Conservation (phyloP, 1,140 invertebrate genomes). For the Achatina immaculata region DNA sequence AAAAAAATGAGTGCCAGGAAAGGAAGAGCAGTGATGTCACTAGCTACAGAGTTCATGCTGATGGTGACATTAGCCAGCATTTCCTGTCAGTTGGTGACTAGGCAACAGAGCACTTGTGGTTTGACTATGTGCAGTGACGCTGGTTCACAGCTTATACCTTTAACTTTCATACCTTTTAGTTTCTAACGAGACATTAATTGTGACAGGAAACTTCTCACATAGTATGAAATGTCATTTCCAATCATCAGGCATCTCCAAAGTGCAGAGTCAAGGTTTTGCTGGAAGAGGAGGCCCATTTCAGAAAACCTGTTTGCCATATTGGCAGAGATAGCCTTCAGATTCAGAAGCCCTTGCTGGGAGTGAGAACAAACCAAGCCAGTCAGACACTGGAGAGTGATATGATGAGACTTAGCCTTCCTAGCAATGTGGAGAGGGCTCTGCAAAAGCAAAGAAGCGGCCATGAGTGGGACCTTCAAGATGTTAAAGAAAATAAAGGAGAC, state of each 20-base stretch:
- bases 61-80: no score
- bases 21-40: no score
- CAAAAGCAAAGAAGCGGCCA: background rate
- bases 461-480: background rate
- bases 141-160: no score
- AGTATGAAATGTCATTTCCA: background rate
- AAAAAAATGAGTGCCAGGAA: no score
- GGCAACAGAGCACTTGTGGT: no score
- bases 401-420: conserved; percentile 6
- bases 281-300: background rate
- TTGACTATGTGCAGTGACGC: no score
- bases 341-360: background rate
- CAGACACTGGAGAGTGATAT: background rate
- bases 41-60: no score
- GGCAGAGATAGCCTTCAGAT: background rate
- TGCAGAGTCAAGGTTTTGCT: background rate
- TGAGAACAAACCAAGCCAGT: background rate
- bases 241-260: background rate
- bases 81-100: no score
- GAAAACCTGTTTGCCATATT: background rate
- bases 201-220: background rate
- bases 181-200: no score
- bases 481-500: background rate
- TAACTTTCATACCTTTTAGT: no score
- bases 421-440: conserved; percentile 3